Percentiles rank a stretch among this genome's conserved stretches.
Conservation (phyloP, 2,113 vertebrate genomes). For the Tinamus guttatus region DNA sequence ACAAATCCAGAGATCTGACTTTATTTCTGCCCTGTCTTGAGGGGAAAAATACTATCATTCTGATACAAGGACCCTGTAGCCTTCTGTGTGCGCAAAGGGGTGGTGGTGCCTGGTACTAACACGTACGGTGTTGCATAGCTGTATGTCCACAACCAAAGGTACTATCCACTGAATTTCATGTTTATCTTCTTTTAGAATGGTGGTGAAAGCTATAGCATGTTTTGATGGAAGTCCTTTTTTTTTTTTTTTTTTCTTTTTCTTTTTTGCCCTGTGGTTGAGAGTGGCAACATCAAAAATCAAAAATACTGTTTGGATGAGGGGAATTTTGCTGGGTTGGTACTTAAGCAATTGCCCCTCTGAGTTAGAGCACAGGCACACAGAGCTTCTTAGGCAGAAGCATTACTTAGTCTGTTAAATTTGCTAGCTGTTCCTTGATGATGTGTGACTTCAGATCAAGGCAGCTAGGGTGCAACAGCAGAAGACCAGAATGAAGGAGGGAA, state of each 20-base stretch:
- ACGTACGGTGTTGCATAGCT: background rate
- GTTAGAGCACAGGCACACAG: background rate
- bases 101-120: background rate
- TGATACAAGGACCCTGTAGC: background rate
- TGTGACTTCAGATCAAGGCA: background rate
- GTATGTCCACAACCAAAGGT: constrained; percentile 2
- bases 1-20: constrained; percentile 68
- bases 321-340: background rate
- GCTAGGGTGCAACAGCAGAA: background rate
- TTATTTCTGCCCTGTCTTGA: constrained; percentile 53
- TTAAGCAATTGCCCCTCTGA: background rate
- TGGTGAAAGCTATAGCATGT: fast-evolving
- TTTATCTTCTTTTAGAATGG: background rate
- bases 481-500: background rate
- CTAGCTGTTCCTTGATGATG: background rate
- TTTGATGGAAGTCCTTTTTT: background rate
- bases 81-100: background rate
- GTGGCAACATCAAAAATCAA: background rate
- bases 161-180: background rate
- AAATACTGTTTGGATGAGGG: background rate
- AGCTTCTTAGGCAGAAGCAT: background rate
- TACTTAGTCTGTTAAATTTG: background rate
- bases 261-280: background rate
- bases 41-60: constrained; percentile 3
- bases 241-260: background rate